Conservation (phyloP, 2,113 vertebrate species). For the Macaca fascicularis region T2T-MFA8v1.1 NC_088379.1:4163501-4164000, state of each 20-base stretch:
- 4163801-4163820: rapidly evolving
- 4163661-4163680: rapidly evolving
- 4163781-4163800: rapidly evolving
- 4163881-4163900: background rate
- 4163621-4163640: rapidly evolving
- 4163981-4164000: background rate
- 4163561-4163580: rapidly evolving
- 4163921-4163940: rapidly evolving
- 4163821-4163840: background rate
- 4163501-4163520: rapidly evolving
- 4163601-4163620: background rate
- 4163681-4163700: rapidly evolving
- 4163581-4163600: rapidly evolving
- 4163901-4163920: rapidly evolving
- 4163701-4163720: background rate
- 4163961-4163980: rapidly evolving
- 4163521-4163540: background rate
- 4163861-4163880: background rate
- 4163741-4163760: background rate
- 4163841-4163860: rapidly evolving
- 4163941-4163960: rapidly evolving
- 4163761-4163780: rapidly evolving
- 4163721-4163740: background rate
- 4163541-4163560: background rate
- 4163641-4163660: background rate